Evolutionary conservation across 2,113 vertebrate genomes (phyloP).

Genomic region (Syngnathoides biaculeatus): DNA sequence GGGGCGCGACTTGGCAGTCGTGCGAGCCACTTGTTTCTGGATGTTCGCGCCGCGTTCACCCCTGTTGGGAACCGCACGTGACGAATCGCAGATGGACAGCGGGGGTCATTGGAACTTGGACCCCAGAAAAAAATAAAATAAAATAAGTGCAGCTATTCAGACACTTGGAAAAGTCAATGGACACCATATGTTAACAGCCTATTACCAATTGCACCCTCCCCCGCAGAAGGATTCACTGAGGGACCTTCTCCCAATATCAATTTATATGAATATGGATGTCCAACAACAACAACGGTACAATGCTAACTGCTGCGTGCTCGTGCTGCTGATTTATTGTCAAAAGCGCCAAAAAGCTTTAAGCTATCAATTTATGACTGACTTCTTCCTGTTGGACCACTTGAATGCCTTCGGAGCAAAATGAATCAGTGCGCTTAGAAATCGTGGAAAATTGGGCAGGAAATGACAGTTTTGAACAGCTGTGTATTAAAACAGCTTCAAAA

Average conservation of each 20-base stretch:
- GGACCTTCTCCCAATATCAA: conserved; percentile 17
- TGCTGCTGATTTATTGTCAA: conserved; percentile 16
- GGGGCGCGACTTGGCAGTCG: conserved; percentile 53
- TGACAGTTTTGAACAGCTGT: not conserved
- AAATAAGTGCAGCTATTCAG: not conserved
- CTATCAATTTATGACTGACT: not conserved
- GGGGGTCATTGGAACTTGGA: not conserved
- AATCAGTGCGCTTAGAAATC: conserved; percentile 3
- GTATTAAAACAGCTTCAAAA: too few relatives aligned
- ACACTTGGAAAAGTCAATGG: not conserved
- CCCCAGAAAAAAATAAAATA: not conserved
- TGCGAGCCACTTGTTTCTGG: conserved; percentile 62
- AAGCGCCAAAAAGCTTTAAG: too few relatives aligned
- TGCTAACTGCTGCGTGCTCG: conserved; percentile 1
- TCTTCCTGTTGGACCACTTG: conserved; percentile 40
- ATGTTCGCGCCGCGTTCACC: conserved; percentile 62
- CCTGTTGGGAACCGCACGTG: conserved; percentile 38
- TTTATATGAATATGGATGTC: not conserved
- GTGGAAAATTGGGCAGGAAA: not conserved
- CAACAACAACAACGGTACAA: conserved; percentile 16
- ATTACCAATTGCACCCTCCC: too few relatives aligned
- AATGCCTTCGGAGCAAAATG: conserved; percentile 18
- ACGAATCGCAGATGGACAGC: not conserved
- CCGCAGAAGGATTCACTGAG: not conserved
- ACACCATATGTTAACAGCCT: not conserved